Evolutionary conservation across 53 echinoderm and acorn worm species (phyloP).

Genomic region (Henricia sp.): DNA sequence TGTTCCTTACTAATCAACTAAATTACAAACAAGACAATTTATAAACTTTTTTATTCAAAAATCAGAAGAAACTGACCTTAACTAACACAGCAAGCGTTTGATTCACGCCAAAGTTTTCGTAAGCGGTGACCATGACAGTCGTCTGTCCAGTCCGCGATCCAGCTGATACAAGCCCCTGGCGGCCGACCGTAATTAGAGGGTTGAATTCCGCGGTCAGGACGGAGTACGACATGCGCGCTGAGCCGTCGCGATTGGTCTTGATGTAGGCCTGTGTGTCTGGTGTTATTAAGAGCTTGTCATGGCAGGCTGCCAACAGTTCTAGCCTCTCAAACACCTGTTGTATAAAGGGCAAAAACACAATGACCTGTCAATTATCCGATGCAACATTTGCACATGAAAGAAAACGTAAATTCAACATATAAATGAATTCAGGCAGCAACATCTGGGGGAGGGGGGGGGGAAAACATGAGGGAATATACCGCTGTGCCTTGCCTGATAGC

Average conservation of each 20-base stretch:
- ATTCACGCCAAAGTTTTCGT: conserved; percentile 90
- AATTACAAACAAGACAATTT: too few species aligned
- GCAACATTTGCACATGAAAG: too few species aligned
- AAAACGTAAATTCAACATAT: too few species aligned
- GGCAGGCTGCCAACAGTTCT: conserved; percentile 72
- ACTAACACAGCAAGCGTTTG: conserved; percentile 81
- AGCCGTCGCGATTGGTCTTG: conserved; percentile 89
- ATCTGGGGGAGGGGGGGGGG: too few species aligned
- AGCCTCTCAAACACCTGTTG: conserved; percentile 88
- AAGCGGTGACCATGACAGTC: conserved; percentile 79
- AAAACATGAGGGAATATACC: too few species aligned
- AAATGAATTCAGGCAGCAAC: too few species aligned
- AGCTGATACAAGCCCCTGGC: conserved; percentile 79
- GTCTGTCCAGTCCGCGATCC: conserved; percentile 80
- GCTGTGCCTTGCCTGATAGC: too few species aligned
- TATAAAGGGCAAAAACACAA: not conserved
- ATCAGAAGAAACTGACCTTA: conserved; percentile 64
- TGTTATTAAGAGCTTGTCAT: conserved; percentile 85
- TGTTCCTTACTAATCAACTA: too few species aligned
- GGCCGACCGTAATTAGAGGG: conserved; percentile 65
- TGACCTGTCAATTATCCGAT: too few species aligned
- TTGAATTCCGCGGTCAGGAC: conserved; percentile 64
- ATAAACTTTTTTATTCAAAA: too few species aligned
- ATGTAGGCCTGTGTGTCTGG: conserved; percentile 83
- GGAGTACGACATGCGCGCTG: conserved; percentile 84